phyloP scores from a whole-genome alignment of 2,113 vertebrate species.

The Vombatus ursinus region DNA sequence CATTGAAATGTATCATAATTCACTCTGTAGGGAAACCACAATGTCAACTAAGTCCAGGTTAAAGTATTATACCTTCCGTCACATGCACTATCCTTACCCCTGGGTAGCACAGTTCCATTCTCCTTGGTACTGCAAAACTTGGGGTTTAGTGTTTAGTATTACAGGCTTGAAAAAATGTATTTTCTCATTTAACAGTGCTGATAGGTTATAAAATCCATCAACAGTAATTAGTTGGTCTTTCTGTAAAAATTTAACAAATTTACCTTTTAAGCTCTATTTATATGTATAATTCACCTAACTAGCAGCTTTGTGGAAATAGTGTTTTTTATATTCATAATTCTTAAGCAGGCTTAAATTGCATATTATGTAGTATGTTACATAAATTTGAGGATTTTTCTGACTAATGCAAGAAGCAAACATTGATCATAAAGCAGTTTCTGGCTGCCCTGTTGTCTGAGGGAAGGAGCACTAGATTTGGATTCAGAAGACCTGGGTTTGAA shows the following conservation, averaged over 20 bases:
- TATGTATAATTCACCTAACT: conserved; percentile 51
- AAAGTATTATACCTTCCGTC: background rate
- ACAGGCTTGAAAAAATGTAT: conserved; percentile 23
- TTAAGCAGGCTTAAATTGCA: conserved; percentile 20
- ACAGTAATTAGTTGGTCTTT: conserved; percentile 47
- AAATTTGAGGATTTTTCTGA: background rate
- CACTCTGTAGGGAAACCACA: background rate
- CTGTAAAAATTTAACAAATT: conserved; percentile 34
- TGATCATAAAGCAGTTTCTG: background rate
- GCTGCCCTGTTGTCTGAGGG: background rate
- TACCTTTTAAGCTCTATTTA: conserved; percentile 15
- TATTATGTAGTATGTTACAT: conserved; percentile 4
- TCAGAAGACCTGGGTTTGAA: background rate
- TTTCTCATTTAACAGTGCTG: conserved; percentile 39
- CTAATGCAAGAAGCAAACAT: background rate
- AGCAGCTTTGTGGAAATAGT: conserved; percentile 51
- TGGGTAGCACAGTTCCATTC: background rate
- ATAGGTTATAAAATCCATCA: conserved; percentile 7
- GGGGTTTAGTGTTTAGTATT: conserved; percentile 40
- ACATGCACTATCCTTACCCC: background rate
- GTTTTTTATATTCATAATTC: conserved; percentile 8
- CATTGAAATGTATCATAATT: background rate
- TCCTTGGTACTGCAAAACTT: background rate
- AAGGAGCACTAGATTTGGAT: background rate
- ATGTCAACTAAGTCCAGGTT: background rate